Conservation (phyloP, 2,113 vertebrate genomes). For the Dasypus novemcinctus region DNA sequence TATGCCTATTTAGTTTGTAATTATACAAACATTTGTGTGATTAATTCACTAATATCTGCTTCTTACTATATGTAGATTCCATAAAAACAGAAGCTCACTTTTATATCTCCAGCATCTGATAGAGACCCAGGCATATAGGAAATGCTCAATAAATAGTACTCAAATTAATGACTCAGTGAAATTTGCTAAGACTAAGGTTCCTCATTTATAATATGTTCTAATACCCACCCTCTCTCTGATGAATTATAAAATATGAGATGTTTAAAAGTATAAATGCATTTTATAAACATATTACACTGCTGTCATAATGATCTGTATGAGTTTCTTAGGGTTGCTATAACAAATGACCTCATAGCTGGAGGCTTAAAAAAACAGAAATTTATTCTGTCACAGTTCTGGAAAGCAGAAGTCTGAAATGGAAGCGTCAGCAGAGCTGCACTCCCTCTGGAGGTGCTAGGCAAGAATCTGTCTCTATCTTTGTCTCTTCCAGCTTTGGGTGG, state of each 20-base stretch:
- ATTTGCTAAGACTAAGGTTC: neutral
- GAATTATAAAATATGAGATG: neutral
- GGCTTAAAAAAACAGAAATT: too few relatives aligned
- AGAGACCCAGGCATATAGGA: neutral
- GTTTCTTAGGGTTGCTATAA: too few relatives aligned
- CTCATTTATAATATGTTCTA: neutral
- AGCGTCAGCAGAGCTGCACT: too few relatives aligned
- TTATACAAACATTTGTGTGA: neutral
- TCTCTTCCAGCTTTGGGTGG: too few relatives aligned
- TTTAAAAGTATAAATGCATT: constrained; percentile 4
- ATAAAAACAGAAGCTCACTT: neutral
- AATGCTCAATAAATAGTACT: constrained; percentile 26
- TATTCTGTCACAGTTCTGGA: too few relatives aligned
- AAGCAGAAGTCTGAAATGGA: too few relatives aligned
- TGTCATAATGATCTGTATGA: neutral
- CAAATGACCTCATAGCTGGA: too few relatives aligned
- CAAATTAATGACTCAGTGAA: constrained; percentile 8
- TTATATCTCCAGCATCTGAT: neutral
- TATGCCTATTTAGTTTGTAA: neutral
- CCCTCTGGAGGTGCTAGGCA: too few relatives aligned
- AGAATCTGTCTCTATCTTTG: too few relatives aligned
- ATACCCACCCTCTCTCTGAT: neutral
- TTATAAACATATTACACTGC: neutral
- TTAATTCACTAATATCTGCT: neutral
- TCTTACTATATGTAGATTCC: neutral